phyloP scores from a whole-genome alignment of 1,140 invertebrate species.

The Ceratoteleas bidentatus region DNA sequence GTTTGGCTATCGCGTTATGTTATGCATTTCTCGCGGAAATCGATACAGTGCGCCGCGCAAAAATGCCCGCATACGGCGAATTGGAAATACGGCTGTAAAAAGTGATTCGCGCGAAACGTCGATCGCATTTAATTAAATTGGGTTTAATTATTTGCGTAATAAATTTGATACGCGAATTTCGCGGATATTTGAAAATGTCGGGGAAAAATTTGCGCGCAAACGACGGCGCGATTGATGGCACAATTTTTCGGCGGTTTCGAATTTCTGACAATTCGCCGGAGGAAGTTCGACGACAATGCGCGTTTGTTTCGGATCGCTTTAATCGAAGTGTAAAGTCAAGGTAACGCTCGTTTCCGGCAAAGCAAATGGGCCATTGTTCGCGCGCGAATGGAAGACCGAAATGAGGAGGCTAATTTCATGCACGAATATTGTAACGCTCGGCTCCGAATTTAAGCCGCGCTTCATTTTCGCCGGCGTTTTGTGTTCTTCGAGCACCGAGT shows the following conservation, averaged over 20 bases:
- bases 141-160: constrained; percentile 1
- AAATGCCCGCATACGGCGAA: constrained; percentile 1
- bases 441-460: constrained; percentile 25
- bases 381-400: constrained; percentile 20
- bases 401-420: constrained; percentile 39
- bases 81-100: constrained; percentile 3
- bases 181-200: background rate
- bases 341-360: constrained; percentile 23
- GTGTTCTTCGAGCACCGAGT: constrained; percentile 2
- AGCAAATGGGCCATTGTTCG: constrained; percentile 37
- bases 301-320: background rate
- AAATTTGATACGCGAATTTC: background rate
- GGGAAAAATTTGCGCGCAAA: background rate
- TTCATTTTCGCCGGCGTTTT: constrained; percentile 14
- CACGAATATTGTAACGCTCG: constrained; percentile 37
- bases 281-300: too few species aligned
- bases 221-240: too few species aligned
- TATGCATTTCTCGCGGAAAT: background rate
- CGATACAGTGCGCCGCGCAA: background rate
- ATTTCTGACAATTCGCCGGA: too few species aligned
- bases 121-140: background rate
- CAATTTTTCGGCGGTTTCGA: too few species aligned
- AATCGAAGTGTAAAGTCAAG: constrained; percentile 23
- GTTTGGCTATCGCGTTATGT: constrained; percentile 1
- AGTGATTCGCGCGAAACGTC: background rate